phyloP scores from a whole-genome alignment of 2,888 invertebrate species.

The Caradrina clavipalpis region DNA sequence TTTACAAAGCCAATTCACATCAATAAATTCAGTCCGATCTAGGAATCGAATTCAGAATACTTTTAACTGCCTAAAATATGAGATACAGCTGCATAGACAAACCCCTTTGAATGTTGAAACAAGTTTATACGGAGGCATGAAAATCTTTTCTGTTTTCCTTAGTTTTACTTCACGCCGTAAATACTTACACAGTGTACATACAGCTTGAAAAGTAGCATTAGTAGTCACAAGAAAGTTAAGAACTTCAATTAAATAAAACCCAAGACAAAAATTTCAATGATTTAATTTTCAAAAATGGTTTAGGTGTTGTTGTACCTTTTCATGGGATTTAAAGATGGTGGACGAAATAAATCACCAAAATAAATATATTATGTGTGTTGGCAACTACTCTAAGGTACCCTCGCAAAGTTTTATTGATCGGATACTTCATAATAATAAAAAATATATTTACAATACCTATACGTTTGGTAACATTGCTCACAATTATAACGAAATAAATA shows the following conservation, averaged over 20 bases:
- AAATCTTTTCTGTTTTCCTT: too few relatives aligned
- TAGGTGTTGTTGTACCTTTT: slow-evolving; percentile 35
- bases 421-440: slow-evolving; percentile 55
- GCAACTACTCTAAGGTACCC: slow-evolving; percentile 51
- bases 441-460: slow-evolving; percentile 63
- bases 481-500: slow-evolving; percentile 64
- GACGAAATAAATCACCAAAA: slow-evolving; percentile 47
- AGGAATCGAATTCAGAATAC: too few relatives aligned
- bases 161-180: too few relatives aligned
- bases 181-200: too few relatives aligned
- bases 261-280: slow-evolving; percentile 12
- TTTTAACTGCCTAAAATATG: too few relatives aligned
- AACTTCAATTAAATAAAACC: slow-evolving; percentile 35
- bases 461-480: slow-evolving; percentile 63
- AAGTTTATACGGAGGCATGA: too few relatives aligned
- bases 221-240: not conserved
- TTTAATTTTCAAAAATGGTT: slow-evolving; percentile 48
- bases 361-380: slow-evolving; percentile 48
- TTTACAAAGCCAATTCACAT: too few relatives aligned
- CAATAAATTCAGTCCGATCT: too few relatives aligned
- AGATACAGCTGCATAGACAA: too few relatives aligned
- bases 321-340: slow-evolving; percentile 48
- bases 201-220: not conserved
- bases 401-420: slow-evolving; percentile 18
- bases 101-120: too few relatives aligned